phyloP scores from a whole-genome alignment of 2,797 vertebrate genomes.

The Trichosurus vulpecula region DNA sequence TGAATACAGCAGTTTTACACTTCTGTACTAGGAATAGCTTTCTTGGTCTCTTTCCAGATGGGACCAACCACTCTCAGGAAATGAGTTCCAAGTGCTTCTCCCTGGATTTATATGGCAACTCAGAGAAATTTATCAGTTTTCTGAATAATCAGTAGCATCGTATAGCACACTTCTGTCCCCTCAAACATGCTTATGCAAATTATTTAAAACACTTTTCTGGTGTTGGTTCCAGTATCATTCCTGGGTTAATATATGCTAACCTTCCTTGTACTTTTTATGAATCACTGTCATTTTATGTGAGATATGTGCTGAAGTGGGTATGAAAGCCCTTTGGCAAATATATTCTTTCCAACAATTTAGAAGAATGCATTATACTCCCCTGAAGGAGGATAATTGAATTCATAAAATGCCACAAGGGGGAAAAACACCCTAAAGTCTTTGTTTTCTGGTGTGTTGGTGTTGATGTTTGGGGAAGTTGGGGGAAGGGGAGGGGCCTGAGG shows the following conservation, averaged over 20 bases:
- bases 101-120: background rate
- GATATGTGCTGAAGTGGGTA: constrained; percentile 42
- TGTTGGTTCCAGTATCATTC: constrained; percentile 4
- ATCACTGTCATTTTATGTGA: constrained; percentile 10
- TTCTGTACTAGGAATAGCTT: constrained; percentile 32
- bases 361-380: constrained; percentile 24
- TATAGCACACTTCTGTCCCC: background rate
- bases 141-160: constrained; percentile 12
- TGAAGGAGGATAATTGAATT: constrained; percentile 1
- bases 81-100: constrained; percentile 9
- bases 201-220: background rate
- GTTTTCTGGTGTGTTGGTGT: background rate
- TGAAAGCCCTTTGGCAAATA: background rate
- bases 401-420: background rate
- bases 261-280: constrained; percentile 23
- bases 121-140: background rate
- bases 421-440: constrained; percentile 12
- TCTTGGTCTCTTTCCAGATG: constrained; percentile 44
- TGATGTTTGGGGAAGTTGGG: background rate
- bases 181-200: background rate
- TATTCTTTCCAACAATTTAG: background rate
- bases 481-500: background rate
- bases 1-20: background rate
- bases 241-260: background rate
- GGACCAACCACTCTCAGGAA: constrained; percentile 37